Conservation (phyloP, 1,140 invertebrate genomes). For the Holotrichia oblita region DNA sequence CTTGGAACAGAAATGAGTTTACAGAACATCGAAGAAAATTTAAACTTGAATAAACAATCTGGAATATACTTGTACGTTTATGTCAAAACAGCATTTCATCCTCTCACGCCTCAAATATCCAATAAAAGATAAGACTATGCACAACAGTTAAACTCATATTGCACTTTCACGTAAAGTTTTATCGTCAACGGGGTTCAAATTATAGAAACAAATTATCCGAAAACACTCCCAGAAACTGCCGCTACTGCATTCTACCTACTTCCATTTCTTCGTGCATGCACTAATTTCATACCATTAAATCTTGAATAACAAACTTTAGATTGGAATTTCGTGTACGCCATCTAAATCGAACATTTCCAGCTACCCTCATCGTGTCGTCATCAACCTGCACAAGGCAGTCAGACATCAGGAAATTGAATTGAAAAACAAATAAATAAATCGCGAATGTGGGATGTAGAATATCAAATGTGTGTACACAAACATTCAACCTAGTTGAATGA, state of each 20-base stretch:
- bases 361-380: neutral
- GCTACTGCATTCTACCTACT: constrained; percentile 18
- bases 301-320: constrained; percentile 32
- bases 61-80: no score
- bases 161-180: constrained; percentile 13
- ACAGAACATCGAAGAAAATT: no score
- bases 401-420: constrained; percentile 41
- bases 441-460: neutral
- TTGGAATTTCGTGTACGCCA: constrained; percentile 32
- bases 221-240: constrained; percentile 18
- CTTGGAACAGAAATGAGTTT: no score
- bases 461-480: constrained; percentile 14
- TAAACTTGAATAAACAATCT: no score
- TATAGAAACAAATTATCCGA: constrained; percentile 33
- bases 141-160: neutral
- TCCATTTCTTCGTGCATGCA: constrained; percentile 22
- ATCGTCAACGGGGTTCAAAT: constrained; percentile 19
- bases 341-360: neutral
- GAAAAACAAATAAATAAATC: constrained; percentile 43
- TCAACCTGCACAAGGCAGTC: constrained; percentile 14
- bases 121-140: neutral
- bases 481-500: neutral
- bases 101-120: neutral
- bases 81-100: neutral
- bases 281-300: constrained; percentile 29